These are phyloP conservation scores for Trichosurus vulpecula DNA, from an alignment of 2,797 vertebrate genomes.

Conservation along the genomic window DNA sequence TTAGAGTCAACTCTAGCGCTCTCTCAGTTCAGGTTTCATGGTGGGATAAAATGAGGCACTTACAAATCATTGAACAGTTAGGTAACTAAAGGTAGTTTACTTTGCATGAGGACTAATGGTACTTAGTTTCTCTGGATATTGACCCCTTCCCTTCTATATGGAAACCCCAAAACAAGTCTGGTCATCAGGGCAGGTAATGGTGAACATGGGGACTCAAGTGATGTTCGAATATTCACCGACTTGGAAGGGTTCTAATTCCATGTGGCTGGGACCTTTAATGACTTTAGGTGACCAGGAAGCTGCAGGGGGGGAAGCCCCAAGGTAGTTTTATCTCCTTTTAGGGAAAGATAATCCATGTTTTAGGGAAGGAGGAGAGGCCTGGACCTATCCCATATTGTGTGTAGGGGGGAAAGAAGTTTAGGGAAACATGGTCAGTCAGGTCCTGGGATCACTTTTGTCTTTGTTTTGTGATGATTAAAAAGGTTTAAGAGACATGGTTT, in stretches of 20 bases:
- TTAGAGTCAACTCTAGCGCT: neutral
- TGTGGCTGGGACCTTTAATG: too few species aligned
- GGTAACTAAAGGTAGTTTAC: too few species aligned
- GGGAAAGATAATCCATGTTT: neutral
- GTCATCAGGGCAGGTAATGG: neutral
- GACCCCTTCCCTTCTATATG: neutral
- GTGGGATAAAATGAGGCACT: neutral
- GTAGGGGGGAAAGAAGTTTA: neutral
- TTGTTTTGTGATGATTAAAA: neutral
- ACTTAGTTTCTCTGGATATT: neutral
- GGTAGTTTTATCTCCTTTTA: too few species aligned
- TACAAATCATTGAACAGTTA: too few species aligned
- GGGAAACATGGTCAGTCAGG: neutral
- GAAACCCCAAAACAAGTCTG: neutral
- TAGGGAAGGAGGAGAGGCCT: neutral
- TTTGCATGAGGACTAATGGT: too few species aligned
- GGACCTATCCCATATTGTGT: neutral
- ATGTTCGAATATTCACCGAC: too few species aligned
- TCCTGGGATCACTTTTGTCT: neutral
- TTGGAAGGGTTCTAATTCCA: too few species aligned
- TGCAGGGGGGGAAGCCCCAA: too few species aligned
- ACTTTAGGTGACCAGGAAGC: too few species aligned
- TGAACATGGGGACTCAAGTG: neutral
- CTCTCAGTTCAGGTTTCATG: neutral
- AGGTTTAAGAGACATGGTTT: neutral